Evolutionary conservation across 2,888 invertebrate species (phyloP), one percentile per base, ranked within the genome.

Genomic region (Shargacucullia verbasci): DNA sequence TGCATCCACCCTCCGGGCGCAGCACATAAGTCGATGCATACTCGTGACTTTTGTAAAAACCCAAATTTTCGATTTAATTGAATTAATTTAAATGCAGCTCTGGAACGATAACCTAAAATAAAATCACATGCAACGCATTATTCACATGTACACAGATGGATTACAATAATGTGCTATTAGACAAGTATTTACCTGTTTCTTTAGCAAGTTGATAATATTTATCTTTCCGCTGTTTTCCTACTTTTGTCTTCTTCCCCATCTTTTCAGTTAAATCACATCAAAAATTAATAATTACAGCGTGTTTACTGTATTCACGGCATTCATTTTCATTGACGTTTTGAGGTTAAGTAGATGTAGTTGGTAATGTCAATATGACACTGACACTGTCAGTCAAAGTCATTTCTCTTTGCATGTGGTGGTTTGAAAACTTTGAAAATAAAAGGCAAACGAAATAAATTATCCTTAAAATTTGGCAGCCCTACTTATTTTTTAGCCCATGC

Each of bases 1-100:
- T 98, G 99, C 97, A 99, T 98, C 99, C 99, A 99, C 76, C 99
- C 99, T 83, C 99, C 99, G 0, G 99, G 99, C 0, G 99, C 99
- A 11, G 99, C 99, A 92, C 99, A 99, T 64, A 99, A 94, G 95
- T 99, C 99, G 81, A 99, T 96, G 76, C 99, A 97, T 95, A 99
- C 99, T 94, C 98, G 95, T 0, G 99, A 98, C 83, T 97, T 97
- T 95, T 99, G 98, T 6, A 99, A 94, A 89, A 99, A 99, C 50
- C 98, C 98, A 92, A 98, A 99, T 87, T 99, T 99, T 67, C 99
- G 95, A 91, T 99, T 99, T 48, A 99, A 89, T 86, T 99, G 99
- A 67, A 99, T 98, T 76, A 99, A 95, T 86, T 99, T 99, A 92
- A 99, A 99, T n/a, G 99, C 99, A 79, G 99, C 99, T 94, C 99